These are phyloP conservation scores for Drosophila tristis DNA, from an alignment of 1,140 invertebrate species.

Conservation along the genomic window DNA sequence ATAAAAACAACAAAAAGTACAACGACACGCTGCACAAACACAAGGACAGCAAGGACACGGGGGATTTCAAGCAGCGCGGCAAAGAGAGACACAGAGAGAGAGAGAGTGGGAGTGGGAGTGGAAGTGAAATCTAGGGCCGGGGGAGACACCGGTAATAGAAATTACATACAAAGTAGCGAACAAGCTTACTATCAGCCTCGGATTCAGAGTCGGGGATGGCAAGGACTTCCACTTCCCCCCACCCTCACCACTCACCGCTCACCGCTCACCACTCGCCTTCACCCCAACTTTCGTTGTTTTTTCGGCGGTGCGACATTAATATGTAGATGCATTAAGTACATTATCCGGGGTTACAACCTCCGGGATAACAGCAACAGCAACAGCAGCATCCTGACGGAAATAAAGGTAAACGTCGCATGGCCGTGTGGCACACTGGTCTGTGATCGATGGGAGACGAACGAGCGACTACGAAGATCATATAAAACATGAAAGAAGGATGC, in stretches of 20 bases:
- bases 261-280: background rate
- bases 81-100: background rate
- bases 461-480: too few relatives aligned
- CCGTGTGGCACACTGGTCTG: too few relatives aligned
- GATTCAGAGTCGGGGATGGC: constrained; percentile 13
- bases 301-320: constrained; percentile 76
- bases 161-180: constrained; percentile 59
- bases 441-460: too few relatives aligned
- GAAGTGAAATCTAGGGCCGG: background rate
- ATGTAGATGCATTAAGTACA: constrained; percentile 84
- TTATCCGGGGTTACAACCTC: constrained; percentile 84
- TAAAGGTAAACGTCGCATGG: background rate
- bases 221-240: constrained; percentile 5
- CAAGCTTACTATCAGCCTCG: constrained; percentile 2
- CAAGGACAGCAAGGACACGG: constrained; percentile 48
- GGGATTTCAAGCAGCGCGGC: constrained; percentile 47
- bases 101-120: too few relatives aligned
- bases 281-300: background rate
- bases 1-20: constrained; percentile 75
- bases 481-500: too few relatives aligned
- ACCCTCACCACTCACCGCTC: background rate
- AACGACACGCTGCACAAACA: constrained; percentile 48
- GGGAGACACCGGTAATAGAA: constrained; percentile 66
- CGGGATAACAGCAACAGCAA: constrained; percentile 47
- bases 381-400: constrained; percentile 26